A percentile compares a stretch with the other conserved stretches of the same genome.
These are phyloP conservation scores for Schizopygopsis malacanthus DNA, from an alignment of 2,797 vertebrate species.

Conservation along the genomic window DNA sequence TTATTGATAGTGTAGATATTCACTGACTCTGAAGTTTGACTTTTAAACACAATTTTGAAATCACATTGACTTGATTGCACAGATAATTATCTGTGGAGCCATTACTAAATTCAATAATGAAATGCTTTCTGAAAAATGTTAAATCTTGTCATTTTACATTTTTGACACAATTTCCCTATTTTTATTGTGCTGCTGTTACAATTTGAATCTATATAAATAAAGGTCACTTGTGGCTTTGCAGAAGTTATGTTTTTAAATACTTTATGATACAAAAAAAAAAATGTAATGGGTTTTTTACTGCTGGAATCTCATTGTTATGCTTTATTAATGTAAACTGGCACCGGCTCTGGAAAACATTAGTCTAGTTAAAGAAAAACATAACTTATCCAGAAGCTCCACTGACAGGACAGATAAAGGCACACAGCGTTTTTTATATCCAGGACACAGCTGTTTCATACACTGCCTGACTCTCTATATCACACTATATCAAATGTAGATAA, in stretches of 20 bases:
- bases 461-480: constrained; percentile 28
- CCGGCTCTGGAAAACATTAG: neutral
- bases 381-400: neutral
- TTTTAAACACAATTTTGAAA: neutral
- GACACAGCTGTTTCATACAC: constrained; percentile 6
- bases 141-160: too few species aligned
- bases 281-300: neutral
- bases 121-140: too few species aligned
- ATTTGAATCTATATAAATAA: too few species aligned
- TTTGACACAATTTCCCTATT: too few species aligned
- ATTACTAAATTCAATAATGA: too few species aligned
- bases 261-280: too few species aligned
- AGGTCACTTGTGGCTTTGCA: too few species aligned
- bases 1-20: too few species aligned
- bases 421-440: constrained; percentile 1
- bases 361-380: neutral
- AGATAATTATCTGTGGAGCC: neutral
- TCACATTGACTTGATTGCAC: constrained; percentile 1
- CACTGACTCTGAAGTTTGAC: neutral
- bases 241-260: too few species aligned
- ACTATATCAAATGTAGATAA: constrained; percentile 18
- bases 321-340: neutral
- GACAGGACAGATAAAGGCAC: neutral
- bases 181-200: too few species aligned
- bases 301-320: neutral